Percentiles rank a stretch among this genome's conserved stretches.
These are phyloP conservation scores for Meta bourneti DNA, from an alignment of 2,888 invertebrate genomes.

Conservation along the genomic window DNA sequence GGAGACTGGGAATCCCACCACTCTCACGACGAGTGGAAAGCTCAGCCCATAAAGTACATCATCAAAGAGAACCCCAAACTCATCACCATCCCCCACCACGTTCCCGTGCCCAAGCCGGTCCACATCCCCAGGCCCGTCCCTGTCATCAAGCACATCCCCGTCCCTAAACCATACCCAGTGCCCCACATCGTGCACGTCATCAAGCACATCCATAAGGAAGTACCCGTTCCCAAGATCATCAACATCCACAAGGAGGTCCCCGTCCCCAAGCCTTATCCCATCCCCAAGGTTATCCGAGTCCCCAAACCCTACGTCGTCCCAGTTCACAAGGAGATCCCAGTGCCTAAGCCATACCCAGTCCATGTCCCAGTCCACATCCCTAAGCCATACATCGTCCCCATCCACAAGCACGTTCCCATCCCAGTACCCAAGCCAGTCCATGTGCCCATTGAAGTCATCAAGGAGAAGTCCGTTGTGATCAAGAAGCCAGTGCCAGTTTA, in stretches of 20 bases:
- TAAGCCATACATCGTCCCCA: slow-evolving; percentile 76
- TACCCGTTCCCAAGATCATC: slow-evolving; percentile 71
- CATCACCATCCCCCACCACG: slow-evolving; percentile 75
- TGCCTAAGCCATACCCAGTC: slow-evolving; percentile 76
- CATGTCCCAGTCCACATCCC: slow-evolving; percentile 77
- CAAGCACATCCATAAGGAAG: slow-evolving; percentile 74
- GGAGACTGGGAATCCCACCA: slow-evolving; percentile 34
- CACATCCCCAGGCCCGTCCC: slow-evolving; percentile 72
- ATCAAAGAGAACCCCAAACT: slow-evolving; percentile 75
- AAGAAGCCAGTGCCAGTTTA: slow-evolving; percentile 77
- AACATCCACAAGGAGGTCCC: slow-evolving; percentile 74
- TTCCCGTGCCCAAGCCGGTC: slow-evolving; percentile 71
- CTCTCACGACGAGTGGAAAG: slow-evolving; percentile 67
- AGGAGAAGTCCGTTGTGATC: slow-evolving; percentile 76
- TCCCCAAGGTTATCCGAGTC: slow-evolving; percentile 75
- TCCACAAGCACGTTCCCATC: slow-evolving; percentile 75
- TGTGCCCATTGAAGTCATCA: slow-evolving; percentile 76
- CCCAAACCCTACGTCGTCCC: slow-evolving; percentile 77
- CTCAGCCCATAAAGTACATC: slow-evolving; percentile 75
- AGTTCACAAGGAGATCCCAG: slow-evolving; percentile 76
- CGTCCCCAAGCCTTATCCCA: slow-evolving; percentile 75
- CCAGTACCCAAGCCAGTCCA: slow-evolving; percentile 77
- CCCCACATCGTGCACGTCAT: slow-evolving; percentile 61
- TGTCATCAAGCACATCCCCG: slow-evolving; percentile 67
- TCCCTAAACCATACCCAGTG: slow-evolving; percentile 76